A percentile compares a stretch with the other conserved stretches of the same genome.
phyloP scores from a whole-genome alignment of 2,888 invertebrate genomes.

The Philereme transversata region DNA sequence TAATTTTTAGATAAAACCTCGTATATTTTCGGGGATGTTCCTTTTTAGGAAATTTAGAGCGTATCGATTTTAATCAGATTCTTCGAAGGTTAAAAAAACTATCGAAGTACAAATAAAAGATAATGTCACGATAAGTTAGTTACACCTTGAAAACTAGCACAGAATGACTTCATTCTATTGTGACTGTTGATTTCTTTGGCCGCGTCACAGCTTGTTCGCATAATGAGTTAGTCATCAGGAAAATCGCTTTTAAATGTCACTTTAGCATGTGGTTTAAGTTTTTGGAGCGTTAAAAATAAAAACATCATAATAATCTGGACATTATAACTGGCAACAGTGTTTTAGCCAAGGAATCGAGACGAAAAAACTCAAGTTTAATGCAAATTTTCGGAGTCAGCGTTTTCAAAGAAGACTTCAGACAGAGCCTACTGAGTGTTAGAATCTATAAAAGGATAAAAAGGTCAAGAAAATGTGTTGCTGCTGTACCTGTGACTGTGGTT shows the following conservation, averaged over 20 bases:
- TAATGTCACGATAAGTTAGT: not conserved
- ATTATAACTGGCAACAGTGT: not conserved
- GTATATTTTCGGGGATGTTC: too few species aligned
- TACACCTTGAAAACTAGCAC: conserved; percentile 8
- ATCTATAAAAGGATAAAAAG: not conserved
- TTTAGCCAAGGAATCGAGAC: not conserved
- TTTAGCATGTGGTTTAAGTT: not conserved
- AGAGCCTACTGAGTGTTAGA: not conserved
- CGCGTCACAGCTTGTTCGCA: not conserved
- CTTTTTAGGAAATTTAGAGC: too few species aligned
- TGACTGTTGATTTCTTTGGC: not conserved
- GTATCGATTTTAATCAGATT: conserved; percentile 2
- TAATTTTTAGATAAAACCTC: not conserved
- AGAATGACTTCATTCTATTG: conserved; percentile 12
- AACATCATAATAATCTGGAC: not conserved
- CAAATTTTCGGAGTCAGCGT: not conserved
- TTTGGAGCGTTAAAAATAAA: not conserved
- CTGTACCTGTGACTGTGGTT: conserved; percentile 61
- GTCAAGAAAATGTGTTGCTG: conserved; percentile 58
- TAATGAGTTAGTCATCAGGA: conserved; percentile 8
- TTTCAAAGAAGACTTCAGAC: not conserved
- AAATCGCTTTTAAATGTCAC: conserved; percentile 1
- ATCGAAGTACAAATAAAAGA: too few species aligned
- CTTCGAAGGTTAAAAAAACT: not conserved
- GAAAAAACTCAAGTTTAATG: not conserved